Percentiles rank a stretch among this genome's conserved stretches.
These are phyloP conservation scores for Aldrovandia affinis DNA, from an alignment of 2,797 vertebrate species.

Conservation along the genomic window DNA sequence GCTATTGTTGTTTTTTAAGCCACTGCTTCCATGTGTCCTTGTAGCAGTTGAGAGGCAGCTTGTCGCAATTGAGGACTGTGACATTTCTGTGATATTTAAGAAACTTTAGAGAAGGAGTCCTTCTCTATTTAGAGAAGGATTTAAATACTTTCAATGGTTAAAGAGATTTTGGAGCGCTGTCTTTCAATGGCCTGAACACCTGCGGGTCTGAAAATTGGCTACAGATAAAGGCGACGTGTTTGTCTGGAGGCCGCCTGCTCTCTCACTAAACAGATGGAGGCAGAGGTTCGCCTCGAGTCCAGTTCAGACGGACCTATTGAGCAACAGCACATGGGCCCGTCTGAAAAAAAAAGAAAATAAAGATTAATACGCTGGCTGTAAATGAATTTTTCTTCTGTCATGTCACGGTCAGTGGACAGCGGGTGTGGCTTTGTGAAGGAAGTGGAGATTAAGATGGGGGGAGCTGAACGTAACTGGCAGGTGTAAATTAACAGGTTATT, in stretches of 20 bases:
- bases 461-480: not conserved
- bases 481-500: constrained; percentile 5
- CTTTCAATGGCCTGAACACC: not conserved
- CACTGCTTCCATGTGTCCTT: not conserved
- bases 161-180: not conserved
- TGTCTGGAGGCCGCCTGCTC: not conserved
- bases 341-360: not conserved
- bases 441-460: not conserved
- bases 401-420: not conserved
- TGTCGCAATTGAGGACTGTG: not conserved
- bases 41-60: not conserved
- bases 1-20: not conserved
- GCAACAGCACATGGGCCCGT: not conserved
- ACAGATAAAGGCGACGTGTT: not conserved
- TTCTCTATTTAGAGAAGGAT: no score
- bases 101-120: not conserved
- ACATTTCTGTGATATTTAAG: not conserved
- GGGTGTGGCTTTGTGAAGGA: not conserved
- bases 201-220: not conserved
- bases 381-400: not conserved
- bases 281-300: not conserved
- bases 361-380: not conserved
- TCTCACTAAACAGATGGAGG: not conserved
- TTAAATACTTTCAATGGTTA: not conserved
- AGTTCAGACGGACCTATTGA: not conserved